Base-by-base conservation (phyloP, 1,140 invertebrate species). In the Drepana arcuata region DNA sequence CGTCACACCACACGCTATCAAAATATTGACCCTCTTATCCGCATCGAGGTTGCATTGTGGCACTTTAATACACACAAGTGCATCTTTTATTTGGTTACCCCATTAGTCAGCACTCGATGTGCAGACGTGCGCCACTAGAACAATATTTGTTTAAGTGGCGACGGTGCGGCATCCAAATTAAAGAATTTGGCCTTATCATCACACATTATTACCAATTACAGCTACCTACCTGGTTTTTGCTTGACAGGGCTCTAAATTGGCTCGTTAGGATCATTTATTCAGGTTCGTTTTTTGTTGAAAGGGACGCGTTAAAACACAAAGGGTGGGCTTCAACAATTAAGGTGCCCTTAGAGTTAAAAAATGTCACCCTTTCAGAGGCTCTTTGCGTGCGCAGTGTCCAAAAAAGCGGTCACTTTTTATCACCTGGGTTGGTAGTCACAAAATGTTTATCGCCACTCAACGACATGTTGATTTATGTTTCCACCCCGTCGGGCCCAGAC, bases 401-500 rank as follows among this genome's bases (percentile, higher is more conserved):
- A 77, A 72, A 79, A 78, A 77, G 50, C 46, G 64, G 64, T 39
- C 56, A 59, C 43, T 70, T 78, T 79, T 78, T 79, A 75, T 82
- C 74, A 79, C 74, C 72, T 82, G 74, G 53, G 44, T 56, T 79
- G 62, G 70, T 70, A 79, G 72, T 75, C 73, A 81, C 67, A 79
- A 78, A 78, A 78, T 75, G 71, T 82, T 82, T 79, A 82, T 82
- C 74, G 63, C 73, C 62, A 75, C 74, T 79, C 60, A 54, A 72
- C 58, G 62, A 58, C 72, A 71, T 71, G 74, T 79, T 82, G 78
- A 82, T 82, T 82, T 82, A 82, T 79, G 66, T 37, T 72, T 75
- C 71, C 69, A 72, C 68, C 71, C 68, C 46, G 54, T 54, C 50
- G 44, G 60, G 53, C 51, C 60, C 43, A 34, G 45, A 41, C 59